Base-by-base conservation (phyloP, 2,888 invertebrate genomes). In the Conchocele bisecta region DNA sequence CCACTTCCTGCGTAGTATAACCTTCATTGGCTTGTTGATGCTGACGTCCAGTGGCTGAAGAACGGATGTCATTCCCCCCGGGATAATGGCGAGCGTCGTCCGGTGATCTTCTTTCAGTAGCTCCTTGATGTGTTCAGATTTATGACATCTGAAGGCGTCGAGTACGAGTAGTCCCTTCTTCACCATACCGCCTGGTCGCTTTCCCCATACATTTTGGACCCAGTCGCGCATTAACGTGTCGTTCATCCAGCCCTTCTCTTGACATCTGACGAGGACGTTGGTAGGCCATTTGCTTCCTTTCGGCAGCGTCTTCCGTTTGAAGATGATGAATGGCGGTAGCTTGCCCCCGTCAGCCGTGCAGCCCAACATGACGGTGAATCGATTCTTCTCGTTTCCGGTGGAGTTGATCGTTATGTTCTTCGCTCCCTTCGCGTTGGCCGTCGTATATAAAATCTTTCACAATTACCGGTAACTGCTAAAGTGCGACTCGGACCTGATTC, bases 171-270 rank as follows among this genome's bases (percentile, higher is more conserved):
- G 50, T 28, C 46, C 33, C 20, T 33, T 53, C 11, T 42, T 31
- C 0, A 37, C 26, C 1, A 39, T 13, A 1, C 20, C 56, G n/a
- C 60, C 71, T 24, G 65, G 71, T n/a, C 54, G 46, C 13, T 37
- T 39, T 17, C 22, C 54, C 65, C 60, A 71, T 5, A 71, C 65
- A 11, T 41, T 39, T 31, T 60, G 39, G 1, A 71, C 20, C 72
- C 66, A 72, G 53, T 66, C 72, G 2, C 17, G 5, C 2, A 28
- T 42, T 6, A 72, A 50, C 0, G 3, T 29, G 28, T 72, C 56
- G n/a, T 66, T 58, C 59, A 72, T 59, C 51, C 66, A 72, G 1
- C 66, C 58, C 44, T 66, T 66, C 7, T 48, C 58, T 20, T 66
- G 66, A n/a, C 24, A 26, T 2, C 51, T 3, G 3, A 66, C 26